phyloP scores from a whole-genome alignment of 2,113 vertebrate genomes.

The Formicarius rufipectus region DNA sequence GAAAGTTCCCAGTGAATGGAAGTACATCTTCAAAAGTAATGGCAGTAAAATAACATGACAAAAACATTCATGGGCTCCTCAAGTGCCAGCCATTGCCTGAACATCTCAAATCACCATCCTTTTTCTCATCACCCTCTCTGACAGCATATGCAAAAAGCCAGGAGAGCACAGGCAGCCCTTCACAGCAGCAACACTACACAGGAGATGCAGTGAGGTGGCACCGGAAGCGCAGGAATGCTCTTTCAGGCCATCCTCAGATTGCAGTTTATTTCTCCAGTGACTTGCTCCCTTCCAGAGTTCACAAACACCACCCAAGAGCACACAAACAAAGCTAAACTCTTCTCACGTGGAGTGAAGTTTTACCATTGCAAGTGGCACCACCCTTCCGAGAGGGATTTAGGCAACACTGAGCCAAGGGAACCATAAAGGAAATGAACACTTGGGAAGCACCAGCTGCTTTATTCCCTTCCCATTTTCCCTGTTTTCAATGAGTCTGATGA shows the following conservation, averaged over 20 bases:
- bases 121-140: not conserved
- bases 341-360: not conserved
- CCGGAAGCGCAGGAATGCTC: accelerated
- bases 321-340: not conserved
- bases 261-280: not conserved
- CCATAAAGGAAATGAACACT: not conserved
- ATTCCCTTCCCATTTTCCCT: not conserved
- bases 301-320: not conserved
- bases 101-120: not conserved
- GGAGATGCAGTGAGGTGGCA: accelerated
- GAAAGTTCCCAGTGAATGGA: not conserved
- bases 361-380: not conserved
- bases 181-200: accelerated
- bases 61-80: not conserved
- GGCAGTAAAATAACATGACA: not conserved
- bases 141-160: not conserved
- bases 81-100: not conserved
- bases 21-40: not conserved
- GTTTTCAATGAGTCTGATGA: not conserved
- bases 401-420: not conserved
- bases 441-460: not conserved
- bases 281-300: not conserved
- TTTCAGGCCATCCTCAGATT: not conserved
- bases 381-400: not conserved
- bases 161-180: not conserved